Evolutionary conservation across 92 coral and sea anemone species (phyloP), one percentile per base, ranked within the genome.

Genomic region (Porites evermanni): DNA sequence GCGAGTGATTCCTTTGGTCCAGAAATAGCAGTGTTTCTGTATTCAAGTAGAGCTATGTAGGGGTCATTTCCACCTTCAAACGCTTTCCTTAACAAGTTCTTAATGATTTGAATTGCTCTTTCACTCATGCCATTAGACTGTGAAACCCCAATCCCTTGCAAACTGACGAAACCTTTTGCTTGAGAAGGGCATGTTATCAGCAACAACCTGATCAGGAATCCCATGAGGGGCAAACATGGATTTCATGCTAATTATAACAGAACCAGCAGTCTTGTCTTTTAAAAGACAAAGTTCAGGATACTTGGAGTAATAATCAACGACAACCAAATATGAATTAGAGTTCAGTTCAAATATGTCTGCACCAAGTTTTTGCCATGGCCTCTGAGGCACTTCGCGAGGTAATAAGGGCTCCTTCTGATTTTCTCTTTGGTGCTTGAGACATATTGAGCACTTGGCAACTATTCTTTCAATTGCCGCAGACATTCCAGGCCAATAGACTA

Each of bases 401-500:
- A 88, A 32, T 8, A 88, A 32, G 71, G 91, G 91, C 68, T 88
- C 83, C 67, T 87, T 82, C 29, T 81, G 87, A 26, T 70, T 83
- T n/a, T 17, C 64, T 26, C 75, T 89, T 12, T 61, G 71, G 64
- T 82, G 82, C 80, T 76, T 78, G 9, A 70, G 61, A 53, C 88
- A 83, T 64, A 73, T 44, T 17, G 79, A 47, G 67, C 91, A 88
- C 77, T 70, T 83, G 17, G 83, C 68, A 11, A 88, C 81, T 74
- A 85, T 66, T n/a, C 54, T 59, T 77, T 88, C 84, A 53, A 85
- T 92, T 74, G 70, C 91, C 19, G 83, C 38, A 26, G 91, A 83
- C 89, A 91, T 83, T 16, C 89, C 89, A 3, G 89, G 91, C 89
- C 89, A 83, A 71, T 83, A 87, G 52, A 91, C 80, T 8, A 75